A percentile compares a stretch with the other conserved stretches of the same genome.
Conservation (phyloP, 2,888 invertebrate genomes). For the Caenorhabditis sp. region DNA sequence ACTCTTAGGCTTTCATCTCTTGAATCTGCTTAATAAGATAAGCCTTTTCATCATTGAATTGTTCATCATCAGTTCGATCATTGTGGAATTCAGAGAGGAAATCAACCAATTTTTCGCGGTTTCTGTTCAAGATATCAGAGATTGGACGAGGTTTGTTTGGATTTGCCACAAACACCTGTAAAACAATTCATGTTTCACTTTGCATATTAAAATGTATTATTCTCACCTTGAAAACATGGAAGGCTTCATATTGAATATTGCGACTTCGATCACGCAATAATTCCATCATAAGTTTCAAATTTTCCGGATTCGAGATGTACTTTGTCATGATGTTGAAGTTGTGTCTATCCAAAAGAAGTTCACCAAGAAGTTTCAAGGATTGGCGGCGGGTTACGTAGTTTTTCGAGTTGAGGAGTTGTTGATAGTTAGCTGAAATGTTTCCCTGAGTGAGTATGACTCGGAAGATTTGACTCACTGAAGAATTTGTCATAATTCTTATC, state of each 20-base stretch:
- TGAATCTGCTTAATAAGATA: slow-evolving; percentile 99
- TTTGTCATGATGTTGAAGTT: slow-evolving; percentile 91
- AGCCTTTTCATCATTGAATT: slow-evolving; percentile 99
- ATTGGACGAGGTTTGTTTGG: slow-evolving; percentile 99
- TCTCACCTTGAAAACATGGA: slow-evolving; percentile 99
- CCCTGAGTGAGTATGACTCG: not conserved
- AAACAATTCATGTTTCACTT: slow-evolving; percentile 77
- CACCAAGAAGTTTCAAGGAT: slow-evolving; percentile 95
- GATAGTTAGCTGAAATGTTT: slow-evolving; percentile 79
- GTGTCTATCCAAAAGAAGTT: slow-evolving; percentile 94
- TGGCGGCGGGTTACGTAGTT: slow-evolving; percentile 99
- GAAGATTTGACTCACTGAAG: slow-evolving; percentile 76
- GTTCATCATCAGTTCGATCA: slow-evolving; percentile 98
- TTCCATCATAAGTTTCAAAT: slow-evolving; percentile 98
- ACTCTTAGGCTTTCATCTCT: slow-evolving; percentile 81
- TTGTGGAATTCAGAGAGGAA: slow-evolving; percentile 99
- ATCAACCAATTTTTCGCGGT: slow-evolving; percentile 78
- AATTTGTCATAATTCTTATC: slow-evolving; percentile 99
- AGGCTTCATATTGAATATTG: slow-evolving; percentile 99
- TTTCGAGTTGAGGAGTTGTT: slow-evolving; percentile 94
- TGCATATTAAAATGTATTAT: slow-evolving; percentile 55
- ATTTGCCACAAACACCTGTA: slow-evolving; percentile 99
- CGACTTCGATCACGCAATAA: slow-evolving; percentile 98
- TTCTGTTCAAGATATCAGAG: slow-evolving; percentile 94
- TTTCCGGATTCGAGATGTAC: slow-evolving; percentile 91